Conservation (phyloP, 2,113 vertebrate genomes). For the Ramphastos sulfuratus region DNA sequence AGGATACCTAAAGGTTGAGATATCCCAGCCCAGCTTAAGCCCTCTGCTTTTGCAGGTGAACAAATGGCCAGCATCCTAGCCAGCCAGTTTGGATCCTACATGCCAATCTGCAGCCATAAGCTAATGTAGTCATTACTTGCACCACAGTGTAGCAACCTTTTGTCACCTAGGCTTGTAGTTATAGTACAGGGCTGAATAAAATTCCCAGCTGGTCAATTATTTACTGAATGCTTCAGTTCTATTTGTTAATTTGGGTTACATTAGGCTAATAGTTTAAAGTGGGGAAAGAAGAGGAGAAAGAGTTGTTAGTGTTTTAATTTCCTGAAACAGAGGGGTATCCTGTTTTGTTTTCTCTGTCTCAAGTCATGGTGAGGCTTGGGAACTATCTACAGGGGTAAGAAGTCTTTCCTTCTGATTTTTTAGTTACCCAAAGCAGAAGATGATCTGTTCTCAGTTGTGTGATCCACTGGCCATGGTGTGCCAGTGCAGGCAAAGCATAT, state of each 20-base stretch:
- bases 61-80: neutral
- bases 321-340: neutral
- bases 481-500: fast-evolving
- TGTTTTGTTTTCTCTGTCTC: neutral
- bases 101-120: neutral
- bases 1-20: neutral
- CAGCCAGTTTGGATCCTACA: neutral
- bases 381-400: neutral
- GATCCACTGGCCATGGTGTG: neutral
- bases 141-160: neutral
- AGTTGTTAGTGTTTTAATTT: neutral
- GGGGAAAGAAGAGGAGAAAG: neutral
- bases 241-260: neutral
- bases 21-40: neutral
- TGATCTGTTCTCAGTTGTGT: fast-evolving
- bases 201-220: neutral
- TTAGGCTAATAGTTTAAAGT: neutral
- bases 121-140: neutral
- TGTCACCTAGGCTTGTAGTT: neutral
- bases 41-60: neutral
- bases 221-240: neutral
- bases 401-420: neutral
- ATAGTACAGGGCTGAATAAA: neutral
- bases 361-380: neutral
- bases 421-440: neutral